A percentile compares a stretch with the other conserved stretches of the same genome.
Conservation (phyloP, 2,888 invertebrate genomes). For the Bhutanitis thaidina region DNA sequence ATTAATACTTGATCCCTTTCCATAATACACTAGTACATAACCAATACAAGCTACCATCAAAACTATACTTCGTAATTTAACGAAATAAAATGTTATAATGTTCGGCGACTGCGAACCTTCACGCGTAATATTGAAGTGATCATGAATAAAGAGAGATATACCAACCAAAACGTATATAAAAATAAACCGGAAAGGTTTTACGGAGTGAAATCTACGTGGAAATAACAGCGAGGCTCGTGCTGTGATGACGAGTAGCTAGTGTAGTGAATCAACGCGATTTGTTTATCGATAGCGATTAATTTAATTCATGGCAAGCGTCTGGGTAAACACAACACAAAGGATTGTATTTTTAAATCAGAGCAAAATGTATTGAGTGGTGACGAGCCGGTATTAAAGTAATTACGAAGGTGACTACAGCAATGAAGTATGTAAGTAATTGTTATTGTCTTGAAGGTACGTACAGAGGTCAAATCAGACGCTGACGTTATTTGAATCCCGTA, state of each 20-base stretch:
- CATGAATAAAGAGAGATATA: slow-evolving; percentile 66
- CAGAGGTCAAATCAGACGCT: slow-evolving; percentile 2
- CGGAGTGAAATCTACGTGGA: slow-evolving; percentile 77
- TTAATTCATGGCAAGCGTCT: slow-evolving; percentile 7
- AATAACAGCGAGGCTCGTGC: slow-evolving; percentile 73
- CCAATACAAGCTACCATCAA: too few relatives aligned
- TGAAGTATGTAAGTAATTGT: slow-evolving; percentile 22
- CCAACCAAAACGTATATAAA: slow-evolving; percentile 70
- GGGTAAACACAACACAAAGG: slow-evolving; percentile 18
- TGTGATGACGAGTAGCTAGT: slow-evolving; percentile 72
- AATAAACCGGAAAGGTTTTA: slow-evolving; percentile 74
- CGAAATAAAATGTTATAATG: slow-evolving; percentile 23
- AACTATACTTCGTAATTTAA: slow-evolving; percentile 11
- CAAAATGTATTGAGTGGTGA: slow-evolving; percentile 18
- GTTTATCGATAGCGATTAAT: slow-evolving; percentile 35
- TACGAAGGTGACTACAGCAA: slow-evolving; percentile 21
- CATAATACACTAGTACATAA: too few relatives aligned
- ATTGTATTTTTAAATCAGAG: slow-evolving; percentile 22
- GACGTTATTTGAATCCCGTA: slow-evolving; percentile 1
- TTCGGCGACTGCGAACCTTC: slow-evolving; percentile 35
- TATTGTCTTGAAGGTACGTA: slow-evolving; percentile 19
- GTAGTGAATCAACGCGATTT: slow-evolving; percentile 34
- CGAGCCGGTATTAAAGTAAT: slow-evolving; percentile 17
- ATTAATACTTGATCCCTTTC: too few relatives aligned
- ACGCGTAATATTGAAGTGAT: slow-evolving; percentile 52